Percentiles rank a stretch among this genome's conserved stretches.
Conservation (phyloP, 2,888 invertebrate genomes). For the Sinotaia quadrata region DNA sequence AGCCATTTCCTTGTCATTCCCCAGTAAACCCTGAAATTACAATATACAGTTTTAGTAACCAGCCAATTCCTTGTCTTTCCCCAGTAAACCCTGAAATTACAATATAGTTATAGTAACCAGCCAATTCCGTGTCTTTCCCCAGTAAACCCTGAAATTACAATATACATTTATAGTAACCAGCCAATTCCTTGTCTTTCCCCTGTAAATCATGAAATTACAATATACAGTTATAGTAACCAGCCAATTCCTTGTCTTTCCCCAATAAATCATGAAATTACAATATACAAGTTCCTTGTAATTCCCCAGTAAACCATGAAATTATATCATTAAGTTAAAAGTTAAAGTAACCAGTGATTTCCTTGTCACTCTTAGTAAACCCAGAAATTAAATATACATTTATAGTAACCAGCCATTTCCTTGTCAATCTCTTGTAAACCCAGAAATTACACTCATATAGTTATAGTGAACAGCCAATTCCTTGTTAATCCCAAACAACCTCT, state of each 20-base stretch:
- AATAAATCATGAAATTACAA: conserved; percentile 77
- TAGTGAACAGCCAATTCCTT: too few relatives aligned
- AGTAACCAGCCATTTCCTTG: too few relatives aligned
- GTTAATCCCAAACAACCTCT: too few relatives aligned
- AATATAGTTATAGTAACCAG: conserved; percentile 66
- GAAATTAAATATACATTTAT: too few relatives aligned
- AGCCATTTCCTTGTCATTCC: conserved; percentile 84
- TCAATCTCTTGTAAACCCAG: too few relatives aligned
- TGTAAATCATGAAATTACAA: conserved; percentile 77
- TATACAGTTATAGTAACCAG: conserved; percentile 65
- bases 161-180: conserved; percentile 65
- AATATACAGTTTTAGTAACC: neutral
- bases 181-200: conserved; percentile 83
- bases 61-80: conserved; percentile 78
- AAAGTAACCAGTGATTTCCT: too few relatives aligned
- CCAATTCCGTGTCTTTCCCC: conserved; percentile 83
- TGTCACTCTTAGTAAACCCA: too few relatives aligned
- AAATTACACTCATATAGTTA: too few relatives aligned
- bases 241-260: conserved; percentile 83
- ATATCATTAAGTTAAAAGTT: too few relatives aligned
- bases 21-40: conserved; percentile 78
- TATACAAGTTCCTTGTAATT: conserved; percentile 80
- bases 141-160: conserved; percentile 77
- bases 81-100: conserved; percentile 78
- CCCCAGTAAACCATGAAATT: conserved; percentile 81